Evolutionary conservation across 2,113 vertebrate genomes (phyloP).

Genomic region (Pygoscelis adeliae): DNA sequence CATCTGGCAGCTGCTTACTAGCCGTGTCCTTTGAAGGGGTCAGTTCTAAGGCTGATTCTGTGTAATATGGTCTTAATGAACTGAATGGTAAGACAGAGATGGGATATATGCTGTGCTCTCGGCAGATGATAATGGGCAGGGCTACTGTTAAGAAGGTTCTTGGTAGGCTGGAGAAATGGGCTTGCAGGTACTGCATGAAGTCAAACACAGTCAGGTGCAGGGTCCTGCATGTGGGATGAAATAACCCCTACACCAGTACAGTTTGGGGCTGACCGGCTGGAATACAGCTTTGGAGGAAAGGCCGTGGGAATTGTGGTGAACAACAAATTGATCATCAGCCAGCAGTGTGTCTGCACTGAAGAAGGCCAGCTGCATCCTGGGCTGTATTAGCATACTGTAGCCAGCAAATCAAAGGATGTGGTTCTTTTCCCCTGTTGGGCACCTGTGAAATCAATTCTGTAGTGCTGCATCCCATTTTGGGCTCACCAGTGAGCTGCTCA

Average conservation of each 20-base stretch:
- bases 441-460: not conserved
- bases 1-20: not conserved
- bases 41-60: not conserved
- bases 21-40: not conserved
- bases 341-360: too few relatives aligned
- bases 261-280: not conserved
- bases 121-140: not conserved
- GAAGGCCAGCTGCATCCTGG: not conserved
- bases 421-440: not conserved
- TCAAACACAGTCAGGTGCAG: not conserved
- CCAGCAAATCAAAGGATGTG: not conserved
- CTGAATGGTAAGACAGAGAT: not conserved
- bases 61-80: not conserved
- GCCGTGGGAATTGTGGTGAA: not conserved
- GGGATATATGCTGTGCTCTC: not conserved
- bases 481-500: not conserved
- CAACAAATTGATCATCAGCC: not conserved
- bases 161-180: not conserved
- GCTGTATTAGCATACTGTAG: not conserved
- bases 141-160: not conserved
- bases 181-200: not conserved
- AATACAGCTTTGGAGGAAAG: not conserved
- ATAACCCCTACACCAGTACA: not conserved
- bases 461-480: not conserved
- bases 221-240: not conserved